Evolutionary conservation across 53 echinoderm and acorn worm genomes (phyloP), one percentile per base, ranked within the genome.

Genomic region (Antedon mediterranea): DNA sequence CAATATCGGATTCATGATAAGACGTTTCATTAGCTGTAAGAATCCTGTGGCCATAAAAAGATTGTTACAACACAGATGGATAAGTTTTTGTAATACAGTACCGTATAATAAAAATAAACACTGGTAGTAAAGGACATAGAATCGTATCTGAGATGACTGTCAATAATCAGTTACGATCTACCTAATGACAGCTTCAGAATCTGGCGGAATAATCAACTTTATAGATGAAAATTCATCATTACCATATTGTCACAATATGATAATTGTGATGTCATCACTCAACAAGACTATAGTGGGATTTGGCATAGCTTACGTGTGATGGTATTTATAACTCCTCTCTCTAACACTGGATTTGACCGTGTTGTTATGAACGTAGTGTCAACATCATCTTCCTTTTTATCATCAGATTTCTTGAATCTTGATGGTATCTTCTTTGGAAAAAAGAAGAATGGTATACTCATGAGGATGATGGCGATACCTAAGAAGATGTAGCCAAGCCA

Each of bases 401-500:
- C 57, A 11, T 13, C 9, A 23, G 11, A 8, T 57, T 18, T 26
- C 20, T 57, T 57, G 20, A 57, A 57, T 57, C 29, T 6, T 43
- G 73, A 28, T 30, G 73, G 74, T 71, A 82, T 28, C 4, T 7
- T n/a, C 26, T 75, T 75, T 14, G 82, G 82, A 30, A 43, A 82
- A 2, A 73, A 30, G 15, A 75, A 75, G 28, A 82, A 6, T 0
- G 82, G 82, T 0, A 82, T 31, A 5, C 75, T 18, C 4, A 82
- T 0, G 26, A 82, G 29, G 3, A 43, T n/a, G 0, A 82, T 73
- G 30, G 76, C 3, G 28, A 14, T 27, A 6, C 81, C 74, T n/a
- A 34, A n/a, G 33, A 34, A 30, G 28, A 80, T 28, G 73, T 73
- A 80, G 13, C 81, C 81, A 0, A 72, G 20, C 81, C 81, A 81